Evolutionary conservation across 1,140 invertebrate species (phyloP), one percentile per base, ranked within the genome.

Genomic region (Dinoponera quadriceps): DNA sequence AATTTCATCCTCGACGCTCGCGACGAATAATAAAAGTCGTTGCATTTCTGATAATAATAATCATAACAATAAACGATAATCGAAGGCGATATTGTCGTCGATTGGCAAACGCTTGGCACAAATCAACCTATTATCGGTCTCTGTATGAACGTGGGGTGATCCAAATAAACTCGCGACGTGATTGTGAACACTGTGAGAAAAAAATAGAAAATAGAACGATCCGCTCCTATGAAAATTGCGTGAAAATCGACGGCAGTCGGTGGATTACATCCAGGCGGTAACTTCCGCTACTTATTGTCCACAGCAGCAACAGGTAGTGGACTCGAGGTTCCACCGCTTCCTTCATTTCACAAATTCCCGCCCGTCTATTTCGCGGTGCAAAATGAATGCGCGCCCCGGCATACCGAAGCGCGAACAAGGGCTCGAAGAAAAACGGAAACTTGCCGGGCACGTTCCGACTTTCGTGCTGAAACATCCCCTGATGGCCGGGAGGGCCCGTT

Each of bases 281-380:
- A 71, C 68, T 82, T 33, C 38, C 65, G 83, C 62, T 82, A 88
- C 72, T 78, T 88, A 88, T 83, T 85, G 83, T 88, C 87, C 86
- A 86, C 27, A 63, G 72, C 85, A 89, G 88, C 86, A 89, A 89
- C 88, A 89, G 88, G 88, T 87, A 86, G 84, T 86, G 88, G 83
- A 74, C 82, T 84, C 63, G 72, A 57, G 18, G 33, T 18, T 54
- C 54, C 38, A 78, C 60, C 25, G 83, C 66, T 81, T 88, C 83
- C 86, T 88, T 88, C 86, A 78, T 88, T 82, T 87, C 74, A 57
- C 85, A 86, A 59, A 86, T 71, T 88, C 63, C 63, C 74, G 63
- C 33, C 71, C 72, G 63, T 60, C 71, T 81, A 81, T 88, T 81
- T 87, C 38, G 63, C 48, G 59, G 44, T 84, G 81, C 73, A 83